Conservation (phyloP, 2,113 vertebrate genomes). For the Micronycteris hirsuta region DNA sequence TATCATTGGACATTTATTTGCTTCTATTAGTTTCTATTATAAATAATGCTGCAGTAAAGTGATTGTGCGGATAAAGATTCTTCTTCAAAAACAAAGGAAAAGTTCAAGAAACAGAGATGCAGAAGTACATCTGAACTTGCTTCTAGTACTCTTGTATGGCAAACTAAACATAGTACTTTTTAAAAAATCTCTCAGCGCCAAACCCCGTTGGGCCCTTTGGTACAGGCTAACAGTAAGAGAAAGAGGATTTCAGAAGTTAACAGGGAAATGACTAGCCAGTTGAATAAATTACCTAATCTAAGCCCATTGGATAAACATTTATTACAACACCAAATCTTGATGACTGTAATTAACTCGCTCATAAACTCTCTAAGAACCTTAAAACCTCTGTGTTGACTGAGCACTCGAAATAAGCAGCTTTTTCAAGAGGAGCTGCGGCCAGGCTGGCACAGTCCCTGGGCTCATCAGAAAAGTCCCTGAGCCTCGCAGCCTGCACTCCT, state of each 20-base stretch:
- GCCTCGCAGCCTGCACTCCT: not conserved
- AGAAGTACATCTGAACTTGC: not conserved
- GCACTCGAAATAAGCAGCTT: not conserved
- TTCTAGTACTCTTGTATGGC: not conserved
- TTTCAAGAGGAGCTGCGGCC: not conserved
- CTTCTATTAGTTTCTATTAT: not conserved
- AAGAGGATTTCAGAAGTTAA: slow-evolving; percentile 40
- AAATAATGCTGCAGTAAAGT: not conserved
- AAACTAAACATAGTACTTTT: not conserved
- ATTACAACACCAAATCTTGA: slow-evolving; percentile 42
- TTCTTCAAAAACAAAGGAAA: not conserved
- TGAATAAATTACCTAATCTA: slow-evolving; percentile 50
- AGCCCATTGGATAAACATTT: slow-evolving; percentile 43
- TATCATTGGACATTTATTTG: not conserved
- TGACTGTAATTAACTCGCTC: slow-evolving; percentile 52
- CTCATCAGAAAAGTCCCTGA: not conserved
- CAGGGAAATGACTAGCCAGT: slow-evolving; percentile 49
- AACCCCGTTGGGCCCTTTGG: not conserved
- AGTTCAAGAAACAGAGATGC: not conserved
- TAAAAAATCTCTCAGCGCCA: not conserved
- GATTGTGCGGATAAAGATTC: not conserved
- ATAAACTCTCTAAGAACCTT: slow-evolving; percentile 38
- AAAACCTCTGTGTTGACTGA: slow-evolving; percentile 21
- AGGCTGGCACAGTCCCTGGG: not conserved
- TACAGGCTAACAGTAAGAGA: not conserved